Evolutionary conservation across 2,113 vertebrate species (phyloP).

Genomic region (Platichthys flesus): DNA sequence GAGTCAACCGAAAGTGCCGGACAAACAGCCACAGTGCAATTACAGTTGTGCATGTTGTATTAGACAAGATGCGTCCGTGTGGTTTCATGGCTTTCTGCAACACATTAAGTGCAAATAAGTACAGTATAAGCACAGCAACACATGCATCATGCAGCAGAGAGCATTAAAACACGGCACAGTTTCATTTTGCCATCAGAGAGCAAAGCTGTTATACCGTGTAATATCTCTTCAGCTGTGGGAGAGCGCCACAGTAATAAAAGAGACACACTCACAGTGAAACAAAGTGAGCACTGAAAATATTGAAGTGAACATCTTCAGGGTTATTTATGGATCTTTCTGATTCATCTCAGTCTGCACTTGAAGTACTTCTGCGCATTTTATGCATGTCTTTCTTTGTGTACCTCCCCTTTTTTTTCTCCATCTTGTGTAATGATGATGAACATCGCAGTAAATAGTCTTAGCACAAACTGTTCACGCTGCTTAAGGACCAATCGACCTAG

Average conservation of each 20-base stretch:
- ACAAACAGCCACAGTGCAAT: slow-evolving; percentile 50
- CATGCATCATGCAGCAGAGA: slow-evolving; percentile 26
- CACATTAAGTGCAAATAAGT: slow-evolving; percentile 22
- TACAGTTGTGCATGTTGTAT: slow-evolving; percentile 36
- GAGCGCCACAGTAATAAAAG: slow-evolving; percentile 55
- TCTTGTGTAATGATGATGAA: background rate
- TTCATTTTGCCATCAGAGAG: slow-evolving; percentile 56
- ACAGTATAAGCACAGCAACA: slow-evolving; percentile 4
- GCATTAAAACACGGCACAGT: slow-evolving; percentile 39
- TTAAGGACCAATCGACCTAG: background rate
- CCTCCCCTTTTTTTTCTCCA: slow-evolving; percentile 6
- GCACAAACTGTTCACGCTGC: slow-evolving; percentile 13
- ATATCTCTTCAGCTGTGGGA: slow-evolving; percentile 50
- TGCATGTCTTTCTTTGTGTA: slow-evolving; percentile 24
- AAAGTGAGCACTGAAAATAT: slow-evolving; percentile 66
- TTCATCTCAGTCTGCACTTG: slow-evolving; percentile 61
- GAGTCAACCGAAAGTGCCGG: slow-evolving; percentile 57
- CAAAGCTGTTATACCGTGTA: slow-evolving; percentile 59
- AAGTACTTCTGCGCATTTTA: slow-evolving; percentile 53
- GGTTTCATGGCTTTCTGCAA: slow-evolving; percentile 23
- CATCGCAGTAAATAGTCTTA: slow-evolving; percentile 14
- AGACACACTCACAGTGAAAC: slow-evolving; percentile 59
- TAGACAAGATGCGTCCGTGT: slow-evolving; percentile 14
- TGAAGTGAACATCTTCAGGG: slow-evolving; percentile 66
- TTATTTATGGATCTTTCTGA: slow-evolving; percentile 72